Base-by-base conservation (phyloP, 1,140 invertebrate genomes). In the Bombus fervidus region DNA sequence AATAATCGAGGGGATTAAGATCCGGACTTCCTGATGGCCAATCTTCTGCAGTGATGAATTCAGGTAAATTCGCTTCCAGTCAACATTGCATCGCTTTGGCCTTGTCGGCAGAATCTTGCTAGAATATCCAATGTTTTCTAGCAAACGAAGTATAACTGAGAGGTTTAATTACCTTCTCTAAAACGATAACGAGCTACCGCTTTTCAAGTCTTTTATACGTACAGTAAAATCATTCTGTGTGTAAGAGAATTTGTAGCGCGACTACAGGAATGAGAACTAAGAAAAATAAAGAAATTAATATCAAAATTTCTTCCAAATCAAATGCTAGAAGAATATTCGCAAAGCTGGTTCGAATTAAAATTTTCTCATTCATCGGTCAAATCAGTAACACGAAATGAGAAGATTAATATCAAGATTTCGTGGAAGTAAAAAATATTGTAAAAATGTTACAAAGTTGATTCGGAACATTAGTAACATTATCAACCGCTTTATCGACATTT, bases 91-190 rank as follows among this genome's bases (percentile, higher is more conserved):
- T 68, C 22, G 37, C 4, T 39, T 28, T 71, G 22, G 10, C 12
- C n/a, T 71, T 13, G 37, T 28, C 31, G 15, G 25, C 37, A 37
- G 37, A 71, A 71, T 71, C 68, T 39, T 71, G 25, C 68, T 13
- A 10, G 68, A 71, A 71, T 71, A 71, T 39, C 37, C 68, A 71
- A 39, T 71, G 68, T 71, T 71, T 39, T 28, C 68, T 31, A 28
- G 25, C 37, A 39, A 39, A 71, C 68, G 12, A 13, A 28, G 66
- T 68, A 68, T 28, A 37, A 71, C 25, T 25, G 18, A 71, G 25
- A 39, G 25, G 34, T 28, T 39, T 71, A 25, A 71, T 6, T 39
- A 71, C 12, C 18, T 69, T 25, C 15, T 25, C 31, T 37, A 69
- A 69, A 69, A 66, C 31, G 31, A 66, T 8, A 66, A 66, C 59